These are phyloP conservation scores for Nemoura dubitans DNA, from an alignment of 2,888 invertebrate genomes.

Conservation along the genomic window DNA sequence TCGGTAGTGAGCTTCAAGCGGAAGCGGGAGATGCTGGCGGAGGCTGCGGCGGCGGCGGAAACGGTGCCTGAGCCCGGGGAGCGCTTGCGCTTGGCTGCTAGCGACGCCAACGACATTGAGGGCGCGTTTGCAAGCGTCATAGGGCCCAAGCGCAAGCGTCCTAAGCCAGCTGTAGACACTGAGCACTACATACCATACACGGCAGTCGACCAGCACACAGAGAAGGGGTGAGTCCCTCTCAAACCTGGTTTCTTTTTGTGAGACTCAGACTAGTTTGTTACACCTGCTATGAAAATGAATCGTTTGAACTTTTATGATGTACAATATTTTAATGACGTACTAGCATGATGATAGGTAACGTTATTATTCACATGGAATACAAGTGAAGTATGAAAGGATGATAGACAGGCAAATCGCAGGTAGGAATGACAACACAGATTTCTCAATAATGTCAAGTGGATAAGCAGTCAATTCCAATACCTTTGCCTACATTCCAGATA, in stretches of 20 bases:
- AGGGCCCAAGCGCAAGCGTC: slow-evolving; percentile 67
- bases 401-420: too few relatives aligned
- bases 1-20: slow-evolving; percentile 63
- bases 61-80: slow-evolving; percentile 15
- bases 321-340: too few relatives aligned
- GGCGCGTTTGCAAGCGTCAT: slow-evolving; percentile 68
- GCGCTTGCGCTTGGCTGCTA: slow-evolving; percentile 57
- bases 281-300: too few relatives aligned
- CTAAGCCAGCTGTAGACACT: slow-evolving; percentile 68
- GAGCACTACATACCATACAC: slow-evolving; percentile 89
- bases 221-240: slow-evolving; percentile 70
- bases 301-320: too few relatives aligned
- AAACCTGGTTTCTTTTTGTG: slow-evolving; percentile 44
- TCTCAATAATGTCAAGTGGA: too few relatives aligned
- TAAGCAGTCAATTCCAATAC: too few relatives aligned
- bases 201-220: slow-evolving; percentile 85
- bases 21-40: slow-evolving; percentile 58
- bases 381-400: too few relatives aligned
- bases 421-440: too few relatives aligned
- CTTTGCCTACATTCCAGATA: too few relatives aligned
- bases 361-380: too few relatives aligned
- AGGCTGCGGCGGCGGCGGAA: slow-evolving; percentile 51
- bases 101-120: slow-evolving; percentile 66
- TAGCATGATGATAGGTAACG: too few relatives aligned
- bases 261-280: too few relatives aligned